Evolutionary conservation across 2,113 vertebrate genomes (phyloP), one percentile per base, ranked within the genome.

Genomic region (Elephantulus edwardii): DNA sequence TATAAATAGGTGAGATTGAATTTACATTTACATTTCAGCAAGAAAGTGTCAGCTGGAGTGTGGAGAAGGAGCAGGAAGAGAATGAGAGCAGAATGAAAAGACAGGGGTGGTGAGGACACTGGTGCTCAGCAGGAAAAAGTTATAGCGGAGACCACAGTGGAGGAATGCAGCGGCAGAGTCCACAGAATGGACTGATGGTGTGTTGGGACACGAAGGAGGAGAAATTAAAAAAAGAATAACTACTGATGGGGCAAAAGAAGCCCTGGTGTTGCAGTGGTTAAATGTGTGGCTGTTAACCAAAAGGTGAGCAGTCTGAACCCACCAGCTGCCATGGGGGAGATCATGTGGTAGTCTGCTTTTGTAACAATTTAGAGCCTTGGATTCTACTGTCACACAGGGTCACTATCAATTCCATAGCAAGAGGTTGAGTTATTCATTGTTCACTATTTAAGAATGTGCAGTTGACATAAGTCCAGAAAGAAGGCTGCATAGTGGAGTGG

Each of bases 161-260:
- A 52, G 44, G 16, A 84, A 35, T 20, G 8, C 44, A 14, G 68
- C 33, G 16, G 62, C 56, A 1, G 19, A 54, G 10, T 60, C 11
- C 58, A 81, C 40, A 89, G 82, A 44, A 77, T 35, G 40, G 13
- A 46, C 10, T 35, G 42, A 26, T 52, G 7, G 33, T 16, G 9
- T 2, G 0, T 4, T 24, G 11, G 13, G 38, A 24, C 4, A n/a
- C 5, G 44, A 26, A 5, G 14, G 19, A 48, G n/a, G 33, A 33
- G 38, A 56, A 50, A 44, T 28, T 62, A 19, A 80, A 48, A 10
- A 46, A 17, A 70, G 66, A 35, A 22, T 52, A 44, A 50, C n/a
- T n/a, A n/a, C n/a, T n/a, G n/a, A n/a, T n/a, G n/a, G n/a, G n/a
- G n/a, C n/a, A n/a, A n/a, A n/a, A n/a, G n/a, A n/a, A n/a, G n/a